Evolutionary conservation across 64 coral and sea anemone species (phyloP).

Genomic region (Dendrophyllia cribrosa): DNA sequence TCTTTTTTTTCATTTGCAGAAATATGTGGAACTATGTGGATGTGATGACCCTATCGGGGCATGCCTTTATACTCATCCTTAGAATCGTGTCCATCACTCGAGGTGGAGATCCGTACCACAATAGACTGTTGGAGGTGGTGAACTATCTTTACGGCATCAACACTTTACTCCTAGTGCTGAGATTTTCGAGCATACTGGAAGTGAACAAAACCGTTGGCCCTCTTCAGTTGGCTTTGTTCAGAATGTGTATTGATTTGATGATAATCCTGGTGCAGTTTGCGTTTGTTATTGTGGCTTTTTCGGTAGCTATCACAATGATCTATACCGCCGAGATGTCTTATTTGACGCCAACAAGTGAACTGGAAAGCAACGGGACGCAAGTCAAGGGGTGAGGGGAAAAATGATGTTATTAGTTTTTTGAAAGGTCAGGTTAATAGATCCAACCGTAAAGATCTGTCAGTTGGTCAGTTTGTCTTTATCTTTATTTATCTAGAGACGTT

Average conservation of each 20-base stretch:
- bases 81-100: background rate
- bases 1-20: background rate
- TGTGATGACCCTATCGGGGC: background rate
- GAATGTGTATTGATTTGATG: constrained; percentile 34
- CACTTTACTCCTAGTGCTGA: constrained; percentile 18
- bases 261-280: constrained; percentile 57
- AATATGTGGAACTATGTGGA: constrained; percentile 65
- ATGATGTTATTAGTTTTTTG: background rate
- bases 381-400: background rate
- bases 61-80: constrained; percentile 2
- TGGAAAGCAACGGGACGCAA: background rate
- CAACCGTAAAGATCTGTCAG: too few relatives aligned
- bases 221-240: constrained; percentile 58
- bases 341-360: background rate
- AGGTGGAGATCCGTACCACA: constrained; percentile 1
- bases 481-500: too few relatives aligned
- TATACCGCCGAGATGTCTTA: constrained; percentile 41
- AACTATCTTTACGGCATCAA: constrained; percentile 30
- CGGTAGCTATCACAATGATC: constrained; percentile 55
- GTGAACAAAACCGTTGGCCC: constrained; percentile 37
- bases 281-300: constrained; percentile 62
- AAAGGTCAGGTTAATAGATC: too few relatives aligned
- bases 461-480: too few relatives aligned
- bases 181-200: constrained; percentile 52
- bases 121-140: background rate